These are phyloP conservation scores for Donacobius atricapilla DNA, from an alignment of 2,113 vertebrate genomes.

Conservation along the genomic window DNA sequence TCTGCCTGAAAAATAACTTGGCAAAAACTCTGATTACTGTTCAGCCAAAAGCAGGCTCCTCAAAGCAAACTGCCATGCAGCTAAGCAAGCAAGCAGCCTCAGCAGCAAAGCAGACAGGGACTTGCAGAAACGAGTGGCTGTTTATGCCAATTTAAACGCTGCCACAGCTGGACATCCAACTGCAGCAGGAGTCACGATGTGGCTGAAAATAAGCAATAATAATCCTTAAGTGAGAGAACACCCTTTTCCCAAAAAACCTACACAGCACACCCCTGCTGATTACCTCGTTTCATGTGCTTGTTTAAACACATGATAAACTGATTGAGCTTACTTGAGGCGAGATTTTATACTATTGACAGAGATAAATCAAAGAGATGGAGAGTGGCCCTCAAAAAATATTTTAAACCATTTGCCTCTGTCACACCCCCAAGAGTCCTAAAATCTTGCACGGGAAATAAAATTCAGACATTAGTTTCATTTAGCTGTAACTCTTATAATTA, in stretches of 20 bases:
- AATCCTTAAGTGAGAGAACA: neutral
- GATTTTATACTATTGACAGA: neutral
- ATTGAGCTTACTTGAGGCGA: neutral
- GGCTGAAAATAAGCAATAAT: neutral
- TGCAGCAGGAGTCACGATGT: neutral
- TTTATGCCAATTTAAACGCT: neutral
- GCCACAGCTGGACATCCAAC: neutral
- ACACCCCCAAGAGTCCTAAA: neutral
- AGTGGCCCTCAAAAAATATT: neutral
- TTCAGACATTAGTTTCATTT: neutral
- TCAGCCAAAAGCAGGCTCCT: neutral
- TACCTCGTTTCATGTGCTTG: neutral
- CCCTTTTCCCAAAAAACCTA: neutral
- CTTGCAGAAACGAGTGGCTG: neutral
- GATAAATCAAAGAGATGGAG: neutral
- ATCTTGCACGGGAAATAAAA: neutral
- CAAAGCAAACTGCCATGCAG: neutral
- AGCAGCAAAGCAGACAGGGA: neutral
- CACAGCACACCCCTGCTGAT: neutral
- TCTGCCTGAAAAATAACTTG: neutral
- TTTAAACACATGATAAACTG: neutral
- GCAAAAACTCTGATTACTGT: neutral
- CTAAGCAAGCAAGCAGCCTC: neutral
- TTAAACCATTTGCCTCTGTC: neutral
- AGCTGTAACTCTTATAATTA: neutral